Evolutionary conservation across 2,113 vertebrate species (phyloP).

Genomic region (Mastomys coucha): DNA sequence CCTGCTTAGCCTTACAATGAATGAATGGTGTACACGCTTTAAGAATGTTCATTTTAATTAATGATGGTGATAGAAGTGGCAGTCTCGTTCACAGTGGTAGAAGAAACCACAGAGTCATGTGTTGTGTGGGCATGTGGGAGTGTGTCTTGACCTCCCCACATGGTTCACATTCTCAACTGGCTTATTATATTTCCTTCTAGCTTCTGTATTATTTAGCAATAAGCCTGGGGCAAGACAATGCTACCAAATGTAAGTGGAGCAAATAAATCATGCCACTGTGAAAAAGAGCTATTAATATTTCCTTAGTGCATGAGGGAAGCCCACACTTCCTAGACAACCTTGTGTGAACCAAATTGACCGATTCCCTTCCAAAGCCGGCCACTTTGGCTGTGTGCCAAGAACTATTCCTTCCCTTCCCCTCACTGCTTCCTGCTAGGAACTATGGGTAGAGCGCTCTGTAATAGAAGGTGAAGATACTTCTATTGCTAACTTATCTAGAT

Average conservation of each 20-base stretch:
- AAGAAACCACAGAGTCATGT: slow-evolving; percentile 58
- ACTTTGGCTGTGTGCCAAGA: neutral
- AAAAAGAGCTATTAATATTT: neutral
- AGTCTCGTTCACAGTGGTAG: slow-evolving; percentile 47
- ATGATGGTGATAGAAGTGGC: slow-evolving; percentile 60
- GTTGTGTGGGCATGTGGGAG: slow-evolving; percentile 29
- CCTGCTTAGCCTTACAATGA: slow-evolving; percentile 57
- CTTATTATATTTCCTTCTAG: slow-evolving; percentile 64
- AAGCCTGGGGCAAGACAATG: slow-evolving; percentile 49
- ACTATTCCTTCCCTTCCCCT: neutral
- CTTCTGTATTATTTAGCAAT: slow-evolving; percentile 67
- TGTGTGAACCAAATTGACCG: neutral
- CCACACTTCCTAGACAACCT: neutral
- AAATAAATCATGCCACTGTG: slow-evolving; percentile 2
- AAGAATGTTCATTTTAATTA: slow-evolving; percentile 68
- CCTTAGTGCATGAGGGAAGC: neutral
- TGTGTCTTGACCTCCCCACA: slow-evolving; percentile 52
- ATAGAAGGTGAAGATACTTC: neutral
- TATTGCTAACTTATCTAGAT: neutral
- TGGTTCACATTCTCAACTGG: slow-evolving; percentile 62
- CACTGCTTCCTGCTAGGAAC: slow-evolving; percentile 15
- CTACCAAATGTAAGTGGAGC: slow-evolving; percentile 24
- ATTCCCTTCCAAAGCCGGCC: neutral
- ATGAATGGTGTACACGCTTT: slow-evolving; percentile 58
- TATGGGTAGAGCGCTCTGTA: neutral